phyloP scores from a whole-genome alignment of 2,113 vertebrate genomes.

The Marmota flaviventris region DNA sequence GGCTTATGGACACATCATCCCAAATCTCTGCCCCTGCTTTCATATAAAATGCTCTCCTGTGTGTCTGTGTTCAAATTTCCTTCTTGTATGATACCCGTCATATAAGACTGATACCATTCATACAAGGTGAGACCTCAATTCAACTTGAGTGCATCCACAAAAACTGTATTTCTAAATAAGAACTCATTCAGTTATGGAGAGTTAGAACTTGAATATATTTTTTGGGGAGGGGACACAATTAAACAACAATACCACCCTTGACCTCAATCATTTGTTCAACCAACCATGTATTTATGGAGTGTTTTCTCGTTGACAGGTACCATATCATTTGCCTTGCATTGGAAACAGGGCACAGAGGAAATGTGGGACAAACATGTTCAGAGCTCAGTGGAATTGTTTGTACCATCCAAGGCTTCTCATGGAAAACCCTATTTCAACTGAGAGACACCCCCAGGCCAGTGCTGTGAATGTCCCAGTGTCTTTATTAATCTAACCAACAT shows the following conservation, averaged over 20 bases:
- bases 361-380: not conserved
- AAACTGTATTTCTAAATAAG: conserved; percentile 15
- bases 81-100: not conserved
- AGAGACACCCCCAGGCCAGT: not conserved
- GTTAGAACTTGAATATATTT: not conserved
- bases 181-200: not conserved
- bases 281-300: not conserved
- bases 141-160: not conserved
- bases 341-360: not conserved
- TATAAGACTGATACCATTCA: too few species aligned
- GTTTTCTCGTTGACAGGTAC: not conserved
- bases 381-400: not conserved
- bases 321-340: not conserved
- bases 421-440: not conserved
- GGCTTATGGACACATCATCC: not conserved
- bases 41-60: not conserved
- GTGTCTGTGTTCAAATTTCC: not conserved
- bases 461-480: not conserved
- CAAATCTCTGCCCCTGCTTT: not conserved
- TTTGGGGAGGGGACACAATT: not conserved
- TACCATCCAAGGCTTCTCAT: not conserved
- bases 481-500: conserved; percentile 1
- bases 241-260: not conserved
- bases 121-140: not conserved
- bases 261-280: not conserved